Evolutionary conservation across 2,113 vertebrate species (phyloP).

Genomic region (Zingel zingel): DNA sequence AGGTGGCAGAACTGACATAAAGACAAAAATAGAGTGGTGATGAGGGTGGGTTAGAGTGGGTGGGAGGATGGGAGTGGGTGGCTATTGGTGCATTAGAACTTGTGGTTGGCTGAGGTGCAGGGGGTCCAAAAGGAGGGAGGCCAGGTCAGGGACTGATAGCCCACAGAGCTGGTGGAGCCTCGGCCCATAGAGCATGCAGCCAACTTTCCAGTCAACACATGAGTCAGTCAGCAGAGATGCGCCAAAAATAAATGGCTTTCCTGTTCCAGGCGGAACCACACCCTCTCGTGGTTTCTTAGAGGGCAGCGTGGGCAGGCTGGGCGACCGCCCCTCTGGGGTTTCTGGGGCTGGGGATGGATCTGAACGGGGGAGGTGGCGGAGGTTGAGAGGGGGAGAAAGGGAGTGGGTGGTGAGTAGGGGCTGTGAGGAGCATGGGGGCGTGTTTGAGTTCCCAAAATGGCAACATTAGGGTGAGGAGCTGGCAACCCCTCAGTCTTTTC

Average conservation of each 20-base stretch:
- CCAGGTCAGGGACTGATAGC: constrained; percentile 86
- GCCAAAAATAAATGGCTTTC: constrained; percentile 97
- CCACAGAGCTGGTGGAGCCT: constrained; percentile 86
- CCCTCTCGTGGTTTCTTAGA: constrained; percentile 91
- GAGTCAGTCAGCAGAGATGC: constrained; percentile 95
- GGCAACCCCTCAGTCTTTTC: constrained; percentile 79
- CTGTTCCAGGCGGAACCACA: constrained; percentile 94
- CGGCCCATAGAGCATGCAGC: constrained; percentile 85
- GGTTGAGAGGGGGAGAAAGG: constrained; percentile 51
- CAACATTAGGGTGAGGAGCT: constrained; percentile 82
- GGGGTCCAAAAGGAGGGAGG: constrained; percentile 70
- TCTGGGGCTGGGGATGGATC: constrained; percentile 75
- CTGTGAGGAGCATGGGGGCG: constrained; percentile 73
- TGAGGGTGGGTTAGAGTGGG: constrained; percentile 62
- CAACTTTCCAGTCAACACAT: constrained; percentile 97
- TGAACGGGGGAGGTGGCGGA: constrained; percentile 78
- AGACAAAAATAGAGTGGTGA: constrained; percentile 77
- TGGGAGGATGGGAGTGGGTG: constrained; percentile 77
- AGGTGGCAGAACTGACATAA: constrained; percentile 45
- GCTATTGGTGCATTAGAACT: constrained; percentile 67
- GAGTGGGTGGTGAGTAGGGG: constrained; percentile 79
- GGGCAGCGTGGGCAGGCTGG: constrained; percentile 85
- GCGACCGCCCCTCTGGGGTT: constrained; percentile 82
- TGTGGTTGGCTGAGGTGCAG: constrained; percentile 62
- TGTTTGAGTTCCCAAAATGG: constrained; percentile 85